phyloP scores from a whole-genome alignment of 2,113 vertebrate species.

The Puma concolor region DNA sequence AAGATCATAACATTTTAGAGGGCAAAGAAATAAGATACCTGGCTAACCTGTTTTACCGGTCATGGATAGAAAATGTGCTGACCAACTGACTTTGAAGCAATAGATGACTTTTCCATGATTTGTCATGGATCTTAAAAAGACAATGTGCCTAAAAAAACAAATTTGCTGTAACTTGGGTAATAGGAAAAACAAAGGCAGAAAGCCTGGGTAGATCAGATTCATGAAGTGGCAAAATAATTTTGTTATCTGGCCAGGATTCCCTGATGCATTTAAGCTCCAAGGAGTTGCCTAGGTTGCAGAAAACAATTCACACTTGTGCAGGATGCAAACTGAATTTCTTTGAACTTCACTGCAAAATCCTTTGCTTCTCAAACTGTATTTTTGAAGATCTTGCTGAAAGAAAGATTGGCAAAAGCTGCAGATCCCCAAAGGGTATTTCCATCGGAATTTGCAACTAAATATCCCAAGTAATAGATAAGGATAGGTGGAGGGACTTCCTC shows the following conservation, averaged over 20 bases:
- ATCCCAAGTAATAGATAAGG: neutral
- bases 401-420: neutral
- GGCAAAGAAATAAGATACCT: constrained; percentile 61
- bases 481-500: neutral
- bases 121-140: constrained; percentile 27
- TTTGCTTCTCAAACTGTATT: neutral
- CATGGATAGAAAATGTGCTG: constrained; percentile 9
- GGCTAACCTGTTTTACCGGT: constrained; percentile 37
- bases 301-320: neutral
- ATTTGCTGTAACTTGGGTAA: constrained; percentile 24
- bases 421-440: neutral
- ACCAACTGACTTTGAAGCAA: constrained; percentile 42
- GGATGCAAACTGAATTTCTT: constrained; percentile 13
- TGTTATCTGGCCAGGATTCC: neutral
- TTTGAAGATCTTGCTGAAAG: neutral
- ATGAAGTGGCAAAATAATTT: neutral
- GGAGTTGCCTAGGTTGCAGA: neutral
- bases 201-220: neutral
- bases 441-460: constrained; percentile 41
- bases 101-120: constrained; percentile 37
- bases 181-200: constrained; percentile 7
- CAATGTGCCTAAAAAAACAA: constrained; percentile 47
- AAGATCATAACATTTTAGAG: constrained; percentile 63
- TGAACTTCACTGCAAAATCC: neutral
- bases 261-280: neutral